Evolutionary conservation across 2,888 invertebrate species (phyloP).

Genomic region (Willowsia nigromaculata): DNA sequence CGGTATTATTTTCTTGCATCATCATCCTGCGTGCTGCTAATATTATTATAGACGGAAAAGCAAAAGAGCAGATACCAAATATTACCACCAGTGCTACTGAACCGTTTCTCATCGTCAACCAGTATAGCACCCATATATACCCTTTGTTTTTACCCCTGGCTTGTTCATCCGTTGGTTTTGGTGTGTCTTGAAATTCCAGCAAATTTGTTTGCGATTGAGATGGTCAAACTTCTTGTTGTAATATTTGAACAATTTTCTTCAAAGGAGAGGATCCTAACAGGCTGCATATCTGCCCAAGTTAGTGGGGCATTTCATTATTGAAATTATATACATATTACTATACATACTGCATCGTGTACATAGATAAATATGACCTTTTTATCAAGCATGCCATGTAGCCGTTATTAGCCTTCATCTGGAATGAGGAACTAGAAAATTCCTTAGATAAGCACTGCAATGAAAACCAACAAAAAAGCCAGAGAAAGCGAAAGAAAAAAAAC

Average conservation of each 20-base stretch:
- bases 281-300: too few species aligned
- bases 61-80: background rate
- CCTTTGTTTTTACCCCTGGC: conserved; percentile 1
- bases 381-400: conserved; percentile 5
- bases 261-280: background rate
- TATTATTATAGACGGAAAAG: background rate
- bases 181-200: background rate
- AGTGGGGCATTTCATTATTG: too few species aligned
- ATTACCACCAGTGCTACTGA: background rate
- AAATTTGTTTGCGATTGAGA: conserved; percentile 47
- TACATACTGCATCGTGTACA: background rate
- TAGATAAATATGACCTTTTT: background rate
- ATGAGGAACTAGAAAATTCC: conserved; percentile 19
- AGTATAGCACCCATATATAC: background rate
- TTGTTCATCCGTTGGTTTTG: background rate
- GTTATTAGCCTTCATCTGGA: conserved; percentile 27
- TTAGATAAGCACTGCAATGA: conserved; percentile 34
- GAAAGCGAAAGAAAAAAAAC: conserved; percentile 3
- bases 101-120: background rate
- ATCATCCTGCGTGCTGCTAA: background rate
- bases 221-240: conserved; percentile 35
- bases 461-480: background rate
- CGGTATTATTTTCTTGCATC: conserved; percentile 14
- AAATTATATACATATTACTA: too few species aligned
- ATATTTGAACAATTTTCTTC: conserved; percentile 19